Evolutionary conservation across 2,113 vertebrate species (phyloP).

Genomic region (Phrynosoma blainvillii): DNA sequence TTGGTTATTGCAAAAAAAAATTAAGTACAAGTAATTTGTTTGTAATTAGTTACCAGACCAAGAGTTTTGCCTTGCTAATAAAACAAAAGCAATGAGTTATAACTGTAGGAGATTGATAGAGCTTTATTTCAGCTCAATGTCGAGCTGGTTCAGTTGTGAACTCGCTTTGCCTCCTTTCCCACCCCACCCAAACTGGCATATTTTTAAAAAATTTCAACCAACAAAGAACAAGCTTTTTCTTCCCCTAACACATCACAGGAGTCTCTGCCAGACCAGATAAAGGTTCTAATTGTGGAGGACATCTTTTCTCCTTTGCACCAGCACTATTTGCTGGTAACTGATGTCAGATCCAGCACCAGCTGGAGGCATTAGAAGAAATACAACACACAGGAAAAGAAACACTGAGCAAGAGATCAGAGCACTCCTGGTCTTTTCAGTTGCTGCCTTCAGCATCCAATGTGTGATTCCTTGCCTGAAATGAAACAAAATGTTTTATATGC

Average conservation of each 20-base stretch:
- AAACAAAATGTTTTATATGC: not conserved
- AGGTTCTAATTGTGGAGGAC: not conserved
- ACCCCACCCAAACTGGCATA: not conserved
- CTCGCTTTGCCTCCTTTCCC: not conserved
- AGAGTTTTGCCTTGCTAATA: not conserved
- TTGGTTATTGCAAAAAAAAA: too few relatives aligned
- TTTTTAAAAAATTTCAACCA: slow-evolving; percentile 12
- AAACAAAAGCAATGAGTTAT: not conserved
- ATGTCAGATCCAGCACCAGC: not conserved
- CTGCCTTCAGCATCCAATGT: slow-evolving; percentile 21
- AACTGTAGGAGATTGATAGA: not conserved
- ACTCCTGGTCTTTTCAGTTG: slow-evolving; percentile 3
- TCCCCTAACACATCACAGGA: not conserved
- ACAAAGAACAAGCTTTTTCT: not conserved
- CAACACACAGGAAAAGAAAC: slow-evolving; percentile 14
- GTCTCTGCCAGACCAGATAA: not conserved
- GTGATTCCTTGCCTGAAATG: slow-evolving; percentile 58
- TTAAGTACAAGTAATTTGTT: not conserved
- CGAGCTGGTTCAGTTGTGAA: not conserved
- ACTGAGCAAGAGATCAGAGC: not conserved
- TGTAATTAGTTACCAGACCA: not conserved
- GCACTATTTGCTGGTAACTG: not conserved
- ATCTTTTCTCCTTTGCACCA: not conserved
- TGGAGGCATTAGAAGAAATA: slow-evolving; percentile 25
- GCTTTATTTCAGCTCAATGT: slow-evolving; percentile 17